phyloP scores from a whole-genome alignment of 2,113 vertebrate species.

The Opisthocomus hoazin region DNA sequence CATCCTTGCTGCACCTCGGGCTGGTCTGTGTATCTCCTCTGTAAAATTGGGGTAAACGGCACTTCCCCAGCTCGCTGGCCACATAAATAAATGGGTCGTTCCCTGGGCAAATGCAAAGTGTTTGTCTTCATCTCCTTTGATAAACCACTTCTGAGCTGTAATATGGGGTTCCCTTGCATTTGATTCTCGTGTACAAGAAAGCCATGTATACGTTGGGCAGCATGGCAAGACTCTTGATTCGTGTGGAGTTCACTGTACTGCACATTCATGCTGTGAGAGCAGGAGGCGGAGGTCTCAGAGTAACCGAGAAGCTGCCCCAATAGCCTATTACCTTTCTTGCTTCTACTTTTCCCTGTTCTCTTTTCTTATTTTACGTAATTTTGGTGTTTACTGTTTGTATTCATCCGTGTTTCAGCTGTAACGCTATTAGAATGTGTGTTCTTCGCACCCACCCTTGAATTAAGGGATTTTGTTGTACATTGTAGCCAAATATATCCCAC shows the following conservation, averaged over 20 bases:
- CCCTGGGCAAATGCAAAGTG: neutral
- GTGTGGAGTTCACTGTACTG: neutral
- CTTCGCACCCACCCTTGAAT: neutral
- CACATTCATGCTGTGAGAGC: neutral
- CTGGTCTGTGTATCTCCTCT: neutral
- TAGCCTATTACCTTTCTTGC: neutral
- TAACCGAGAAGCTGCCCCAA: neutral
- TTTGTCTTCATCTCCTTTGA: neutral
- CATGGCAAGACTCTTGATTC: neutral
- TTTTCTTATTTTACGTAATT: neutral
- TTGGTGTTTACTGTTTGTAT: neutral
- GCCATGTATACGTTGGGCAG: neutral
- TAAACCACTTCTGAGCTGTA: neutral
- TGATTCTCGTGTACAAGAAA: neutral
- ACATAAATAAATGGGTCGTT: neutral
- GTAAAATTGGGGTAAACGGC: neutral
- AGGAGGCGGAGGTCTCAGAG: neutral
- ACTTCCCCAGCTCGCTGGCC: neutral
- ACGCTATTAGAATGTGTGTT: neutral
- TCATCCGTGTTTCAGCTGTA: neutral
- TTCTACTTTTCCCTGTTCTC: neutral
- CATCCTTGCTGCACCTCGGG: neutral
- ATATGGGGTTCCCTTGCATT: neutral
- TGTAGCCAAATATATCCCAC: neutral
- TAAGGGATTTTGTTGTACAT: neutral